Evolutionary conservation across 2,113 vertebrate species (phyloP).

Genomic region (Muscicapa adusta): DNA sequence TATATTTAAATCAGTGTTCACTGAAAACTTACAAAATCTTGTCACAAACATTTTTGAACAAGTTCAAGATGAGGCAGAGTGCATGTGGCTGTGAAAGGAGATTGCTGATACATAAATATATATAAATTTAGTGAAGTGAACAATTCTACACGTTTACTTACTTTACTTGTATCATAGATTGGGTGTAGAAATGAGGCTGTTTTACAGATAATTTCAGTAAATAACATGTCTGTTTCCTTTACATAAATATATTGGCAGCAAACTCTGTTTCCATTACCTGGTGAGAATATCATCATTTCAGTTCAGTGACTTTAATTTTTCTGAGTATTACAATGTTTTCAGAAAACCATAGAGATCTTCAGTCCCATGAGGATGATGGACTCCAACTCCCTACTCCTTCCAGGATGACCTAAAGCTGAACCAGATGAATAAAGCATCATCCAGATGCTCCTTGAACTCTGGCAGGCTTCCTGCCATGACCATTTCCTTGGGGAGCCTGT

Average conservation of each 20-base stretch:
- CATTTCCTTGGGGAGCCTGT: background rate
- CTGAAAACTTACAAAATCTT: background rate
- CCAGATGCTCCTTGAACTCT: background rate
- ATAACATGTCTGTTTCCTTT: background rate
- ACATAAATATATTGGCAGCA: background rate
- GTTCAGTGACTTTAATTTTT: background rate
- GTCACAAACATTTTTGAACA: background rate
- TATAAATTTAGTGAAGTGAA: background rate
- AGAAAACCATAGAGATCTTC: background rate
- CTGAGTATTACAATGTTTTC: background rate
- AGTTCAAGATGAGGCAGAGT: background rate
- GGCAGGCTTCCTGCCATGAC: background rate
- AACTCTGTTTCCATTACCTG: background rate
- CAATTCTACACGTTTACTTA: fast-evolving
- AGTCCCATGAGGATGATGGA: background rate
- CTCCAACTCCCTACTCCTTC: background rate
- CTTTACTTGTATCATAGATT: background rate
- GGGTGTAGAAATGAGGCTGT: background rate
- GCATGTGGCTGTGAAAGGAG: background rate
- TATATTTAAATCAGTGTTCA: background rate
- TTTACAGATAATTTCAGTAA: background rate
- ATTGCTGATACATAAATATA: background rate
- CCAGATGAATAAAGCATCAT: background rate
- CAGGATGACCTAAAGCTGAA: background rate
- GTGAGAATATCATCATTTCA: background rate